Conservation (phyloP, 1,140 invertebrate genomes). For the Bombus pascuorum region DNA sequence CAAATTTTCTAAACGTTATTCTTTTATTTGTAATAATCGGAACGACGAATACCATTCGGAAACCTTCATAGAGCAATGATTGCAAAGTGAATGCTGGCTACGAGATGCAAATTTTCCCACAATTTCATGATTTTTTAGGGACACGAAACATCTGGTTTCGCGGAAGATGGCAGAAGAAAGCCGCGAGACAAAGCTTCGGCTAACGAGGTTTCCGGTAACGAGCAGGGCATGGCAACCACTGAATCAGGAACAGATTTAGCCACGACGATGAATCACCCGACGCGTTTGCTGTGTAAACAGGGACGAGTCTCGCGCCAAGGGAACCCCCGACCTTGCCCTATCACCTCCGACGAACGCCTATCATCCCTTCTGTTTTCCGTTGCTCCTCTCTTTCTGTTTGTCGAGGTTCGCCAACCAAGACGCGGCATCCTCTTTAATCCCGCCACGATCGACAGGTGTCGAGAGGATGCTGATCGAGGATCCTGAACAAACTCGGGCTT, state of each 20-base stretch:
- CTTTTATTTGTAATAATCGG: no score
- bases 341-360: neutral
- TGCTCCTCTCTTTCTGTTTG: neutral
- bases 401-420: slow-evolving; percentile 35
- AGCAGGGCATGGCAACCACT: neutral
- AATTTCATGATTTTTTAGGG: neutral
- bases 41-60: no score
- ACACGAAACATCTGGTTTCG: neutral
- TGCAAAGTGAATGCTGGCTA: no score
- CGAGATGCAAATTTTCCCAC: neutral
- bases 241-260: slow-evolving; percentile 53
- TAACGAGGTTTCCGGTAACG: neutral
- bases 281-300: slow-evolving; percentile 73
- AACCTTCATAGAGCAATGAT: no score
- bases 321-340: slow-evolving; percentile 21
- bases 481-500: slow-evolving; percentile 56
- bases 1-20: no score
- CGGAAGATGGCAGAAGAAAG: neutral
- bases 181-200: neutral
- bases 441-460: slow-evolving; percentile 66
- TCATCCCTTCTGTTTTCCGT: neutral
- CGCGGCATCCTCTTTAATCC: slow-evolving; percentile 70
- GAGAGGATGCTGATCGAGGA: slow-evolving; percentile 46
- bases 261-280: slow-evolving; percentile 67
- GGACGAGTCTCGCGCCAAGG: slow-evolving; percentile 36